Base-by-base conservation (phyloP, 2,797 vertebrate genomes). In the Linurgus olivaceus region DNA sequence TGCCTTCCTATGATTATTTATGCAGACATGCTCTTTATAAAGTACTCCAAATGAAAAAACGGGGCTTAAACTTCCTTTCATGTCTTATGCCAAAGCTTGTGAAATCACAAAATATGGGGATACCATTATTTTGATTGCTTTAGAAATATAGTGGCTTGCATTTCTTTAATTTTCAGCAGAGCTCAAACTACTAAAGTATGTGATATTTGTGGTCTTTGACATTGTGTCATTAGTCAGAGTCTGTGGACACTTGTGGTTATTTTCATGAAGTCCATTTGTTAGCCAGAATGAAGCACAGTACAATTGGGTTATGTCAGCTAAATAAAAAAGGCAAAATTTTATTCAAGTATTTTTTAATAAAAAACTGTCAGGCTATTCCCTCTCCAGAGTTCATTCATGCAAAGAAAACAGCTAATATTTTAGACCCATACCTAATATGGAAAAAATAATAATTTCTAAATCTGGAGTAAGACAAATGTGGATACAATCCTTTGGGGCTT, bases 391-490 rank as follows among this genome's bases (percentile, higher is more conserved):
- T 86, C 47, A 45, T 75, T 81, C 50, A 59, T 42, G 51, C 52
- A 81, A 89, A 90, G 61, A 80, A 85, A 95, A 89, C 59, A 91
- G 71, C 72, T 84, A 90, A 54, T 71, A 88, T 90, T 93, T 96
- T 88, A 96, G 72, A 57, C 31, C 13, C 42, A 63, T 50, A 82
- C 50, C 66, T 92, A 97, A 87, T 48, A 75, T 2, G 51, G 89
- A 83, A 93, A 89, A 75, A 91, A 87, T 16, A 86, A 47, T 62
- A 66, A 86, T 86, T 93, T 86, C 59, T 91, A 91, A 93, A 67
- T 82, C 83, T 90, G 94, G 73, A 96, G 70, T 84, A 79, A 93
- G 79, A 90, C 76, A 88, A 90, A 94, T 2, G 28, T 6, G 18
- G 55, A 90, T 59, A 84, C 23, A 73, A 9, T 90, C 76, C 90